A percentile compares a stretch with the other conserved stretches of the same genome.
Conservation (phyloP, 1,140 invertebrate species). For the Fopius arisanus region DNA sequence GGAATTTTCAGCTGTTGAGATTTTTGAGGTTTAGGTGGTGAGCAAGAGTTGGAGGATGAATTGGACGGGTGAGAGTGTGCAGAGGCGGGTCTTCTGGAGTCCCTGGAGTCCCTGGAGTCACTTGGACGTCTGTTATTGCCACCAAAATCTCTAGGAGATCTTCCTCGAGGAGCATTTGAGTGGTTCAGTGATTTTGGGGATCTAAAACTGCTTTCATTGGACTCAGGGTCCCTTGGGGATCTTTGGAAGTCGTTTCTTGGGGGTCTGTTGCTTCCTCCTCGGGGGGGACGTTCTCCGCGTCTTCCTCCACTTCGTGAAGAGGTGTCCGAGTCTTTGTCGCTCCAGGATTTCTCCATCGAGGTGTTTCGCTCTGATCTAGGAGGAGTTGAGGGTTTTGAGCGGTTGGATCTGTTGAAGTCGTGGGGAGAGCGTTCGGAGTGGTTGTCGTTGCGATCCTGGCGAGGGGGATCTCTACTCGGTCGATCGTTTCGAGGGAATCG, state of each 20-base stretch:
- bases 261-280: slow-evolving; percentile 17
- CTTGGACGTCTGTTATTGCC: background rate
- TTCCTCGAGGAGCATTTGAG: background rate
- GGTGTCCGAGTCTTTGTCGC: slow-evolving; percentile 51
- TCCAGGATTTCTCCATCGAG: slow-evolving; percentile 40
- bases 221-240: background rate
- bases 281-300: slow-evolving; percentile 13
- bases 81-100: background rate
- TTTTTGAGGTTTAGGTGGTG: background rate
- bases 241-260: slow-evolving; percentile 16
- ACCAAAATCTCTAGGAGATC: background rate
- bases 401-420: slow-evolving; percentile 11
- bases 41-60: slow-evolving; percentile 1
- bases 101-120: background rate
- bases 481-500: slow-evolving; percentile 12
- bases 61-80: background rate
- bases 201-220: background rate
- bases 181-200: background rate
- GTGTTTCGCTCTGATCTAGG: slow-evolving; percentile 31
- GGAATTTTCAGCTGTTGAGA: slow-evolving; percentile 35
- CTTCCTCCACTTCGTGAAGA: slow-evolving; percentile 39
- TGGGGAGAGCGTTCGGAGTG: slow-evolving; percentile 35
- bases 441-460: slow-evolving; percentile 37
- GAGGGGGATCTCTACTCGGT: slow-evolving; percentile 5
- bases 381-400: slow-evolving; percentile 17